Evolutionary conservation across 1,140 invertebrate species (phyloP), one percentile per base, ranked within the genome.

Genomic region (Subanguina moxae): DNA sequence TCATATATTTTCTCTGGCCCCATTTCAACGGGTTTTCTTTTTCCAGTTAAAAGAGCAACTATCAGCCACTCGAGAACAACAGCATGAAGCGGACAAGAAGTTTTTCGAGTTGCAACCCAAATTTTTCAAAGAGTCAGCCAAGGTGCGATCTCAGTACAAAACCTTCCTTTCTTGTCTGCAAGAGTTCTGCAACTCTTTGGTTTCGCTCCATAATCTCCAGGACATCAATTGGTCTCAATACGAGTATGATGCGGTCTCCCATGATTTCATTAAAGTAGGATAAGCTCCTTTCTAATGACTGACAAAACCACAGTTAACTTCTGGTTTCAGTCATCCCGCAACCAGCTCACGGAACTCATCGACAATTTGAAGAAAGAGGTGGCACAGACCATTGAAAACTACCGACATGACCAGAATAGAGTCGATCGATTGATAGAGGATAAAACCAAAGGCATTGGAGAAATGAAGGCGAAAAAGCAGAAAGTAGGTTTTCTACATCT

Each of bases 181-280:
- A 25, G 58, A 32, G 19, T 61, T 61, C 38, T 61, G 58, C 58
- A 43, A 21, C n/a, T 32, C 27, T 13, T 8, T 32, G 17, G 8
- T 30, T 19, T 61, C 58, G 8, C 28, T 43, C 19, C 3, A 56
- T 9, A 23, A 56, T 23, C 3, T n/a, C 8, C n/a, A 61, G 58
- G 28, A 30, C 19, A 61, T 61, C 28, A 28, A 61, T 21, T 61
- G 58, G 58, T 61, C n/a, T 30, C 19, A 43, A 30, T 61, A 61
- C n/a, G 58, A 61, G n/a, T 61, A 25, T 28, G 58, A 61, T 28
- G 28, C 19, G 3, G 58, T 61, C 27, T 30, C 19, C 8, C 5
- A 30, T 19, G 58, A 61, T 19, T 61, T 52, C 17, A 52, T 52
- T 19, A 52, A 52, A 8, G n/a, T 25, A 38, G 32, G 32, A 3